These are phyloP conservation scores for Gallinago jamesoni DNA, from an alignment of 2,113 vertebrate genomes.

Conservation along the genomic window DNA sequence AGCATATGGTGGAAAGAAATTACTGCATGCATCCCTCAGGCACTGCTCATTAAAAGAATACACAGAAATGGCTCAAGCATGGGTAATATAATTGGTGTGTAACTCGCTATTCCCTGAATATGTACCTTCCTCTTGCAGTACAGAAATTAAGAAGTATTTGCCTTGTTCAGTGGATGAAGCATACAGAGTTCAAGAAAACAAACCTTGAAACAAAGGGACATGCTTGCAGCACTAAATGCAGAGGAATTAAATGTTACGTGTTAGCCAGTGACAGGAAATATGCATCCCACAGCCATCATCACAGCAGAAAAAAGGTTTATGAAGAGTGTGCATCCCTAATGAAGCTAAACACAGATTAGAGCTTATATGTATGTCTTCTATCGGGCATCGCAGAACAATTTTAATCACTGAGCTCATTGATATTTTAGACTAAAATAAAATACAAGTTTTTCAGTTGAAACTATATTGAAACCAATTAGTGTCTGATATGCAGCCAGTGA, in stretches of 20 bases:
- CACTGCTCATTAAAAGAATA: constrained; percentile 17
- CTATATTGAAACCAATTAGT: background rate
- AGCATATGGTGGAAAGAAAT: constrained; percentile 48
- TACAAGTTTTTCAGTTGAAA: constrained; percentile 8
- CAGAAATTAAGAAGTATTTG: background rate
- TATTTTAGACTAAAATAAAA: constrained; percentile 4
- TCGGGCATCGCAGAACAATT: background rate
- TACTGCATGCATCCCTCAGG: background rate
- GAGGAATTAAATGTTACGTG: background rate
- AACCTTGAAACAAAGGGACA: background rate
- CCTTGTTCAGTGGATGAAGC: background rate
- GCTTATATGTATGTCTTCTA: background rate
- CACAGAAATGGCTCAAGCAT: background rate
- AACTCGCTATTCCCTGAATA: background rate
- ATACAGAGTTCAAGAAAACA: background rate
- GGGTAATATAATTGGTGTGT: background rate
- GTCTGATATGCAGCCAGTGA: background rate
- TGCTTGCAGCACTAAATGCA: background rate
- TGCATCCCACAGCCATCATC: background rate
- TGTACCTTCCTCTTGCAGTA: background rate
- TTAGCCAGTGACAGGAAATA: background rate
- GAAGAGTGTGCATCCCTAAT: background rate
- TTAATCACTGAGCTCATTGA: background rate
- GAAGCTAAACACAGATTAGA: background rate
- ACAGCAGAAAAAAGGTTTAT: background rate